phyloP scores from a whole-genome alignment of 2,888 invertebrate genomes.

The Icerya purchasi region DNA sequence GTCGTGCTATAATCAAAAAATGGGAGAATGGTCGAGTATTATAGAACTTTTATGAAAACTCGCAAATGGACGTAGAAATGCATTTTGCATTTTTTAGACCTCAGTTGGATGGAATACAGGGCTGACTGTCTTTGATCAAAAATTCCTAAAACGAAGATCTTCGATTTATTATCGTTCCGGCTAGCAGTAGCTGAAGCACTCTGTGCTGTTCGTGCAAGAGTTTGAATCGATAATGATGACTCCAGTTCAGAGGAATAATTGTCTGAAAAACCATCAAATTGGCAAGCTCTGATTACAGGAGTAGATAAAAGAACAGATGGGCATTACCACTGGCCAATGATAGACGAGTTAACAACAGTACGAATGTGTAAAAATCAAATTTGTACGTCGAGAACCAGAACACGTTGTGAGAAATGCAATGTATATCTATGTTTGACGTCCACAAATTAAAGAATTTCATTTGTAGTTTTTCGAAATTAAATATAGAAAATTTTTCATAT shows the following conservation, averaged over 20 bases:
- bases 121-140: neutral
- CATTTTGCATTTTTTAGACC: neutral
- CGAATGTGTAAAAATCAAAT: neutral
- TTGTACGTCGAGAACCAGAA: neutral
- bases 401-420: neutral
- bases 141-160: neutral
- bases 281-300: neutral
- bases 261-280: neutral
- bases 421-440: neutral
- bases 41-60: neutral
- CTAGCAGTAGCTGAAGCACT: too few species aligned
- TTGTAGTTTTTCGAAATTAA: neutral
- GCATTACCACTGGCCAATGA: neutral
- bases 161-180: neutral
- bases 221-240: too few species aligned
- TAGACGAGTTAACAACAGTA: neutral
- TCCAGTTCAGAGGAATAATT: neutral
- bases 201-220: too few species aligned
- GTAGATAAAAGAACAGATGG: neutral
- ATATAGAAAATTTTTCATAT: neutral
- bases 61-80: neutral
- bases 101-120: neutral
- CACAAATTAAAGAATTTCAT: neutral
- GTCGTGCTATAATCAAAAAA: neutral
- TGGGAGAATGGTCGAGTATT: slow-evolving; percentile 1